A percentile compares a stretch with the other conserved stretches of the same genome.
phyloP scores from a whole-genome alignment of 2,888 invertebrate species.

The Diachrysia chrysitis region DNA sequence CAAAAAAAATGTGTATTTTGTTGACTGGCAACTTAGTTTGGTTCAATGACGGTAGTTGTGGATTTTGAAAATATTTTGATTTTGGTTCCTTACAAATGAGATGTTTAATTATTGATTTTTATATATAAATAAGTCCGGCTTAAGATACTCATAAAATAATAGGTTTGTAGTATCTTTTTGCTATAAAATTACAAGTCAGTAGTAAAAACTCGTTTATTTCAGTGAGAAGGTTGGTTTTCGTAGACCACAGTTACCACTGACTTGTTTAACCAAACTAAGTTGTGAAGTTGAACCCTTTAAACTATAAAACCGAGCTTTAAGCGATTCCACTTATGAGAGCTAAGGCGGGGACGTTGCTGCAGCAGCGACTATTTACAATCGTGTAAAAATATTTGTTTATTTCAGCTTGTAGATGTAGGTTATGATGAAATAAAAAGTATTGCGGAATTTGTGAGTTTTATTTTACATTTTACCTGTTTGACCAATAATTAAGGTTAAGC shows the following conservation, averaged over 20 bases:
- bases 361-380: slow-evolving; percentile 54
- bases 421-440: slow-evolving; percentile 58
- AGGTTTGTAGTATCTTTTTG: no score
- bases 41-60: not conserved
- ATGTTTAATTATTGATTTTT: no score
- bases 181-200: no score
- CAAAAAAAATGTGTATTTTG: slow-evolving; percentile 31
- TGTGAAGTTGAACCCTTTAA: slow-evolving; percentile 10
- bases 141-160: not conserved
- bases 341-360: slow-evolving; percentile 38
- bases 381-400: slow-evolving; percentile 53
- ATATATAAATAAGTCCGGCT: not conserved
- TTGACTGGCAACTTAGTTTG: slow-evolving; percentile 28
- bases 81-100: not conserved
- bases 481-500: no score
- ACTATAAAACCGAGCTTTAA: slow-evolving; percentile 57
- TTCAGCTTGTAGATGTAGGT: slow-evolving; percentile 58
- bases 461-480: not conserved
- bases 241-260: not conserved
- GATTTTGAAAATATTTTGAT: not conserved
- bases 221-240: not conserved
- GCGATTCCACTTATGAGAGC: slow-evolving; percentile 59
- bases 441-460: slow-evolving; percentile 35
- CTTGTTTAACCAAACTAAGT: slow-evolving; percentile 33
- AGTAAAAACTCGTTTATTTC: no score